Base-by-base conservation (phyloP, 1,140 invertebrate species). In the Zelostemma sp. region DNA sequence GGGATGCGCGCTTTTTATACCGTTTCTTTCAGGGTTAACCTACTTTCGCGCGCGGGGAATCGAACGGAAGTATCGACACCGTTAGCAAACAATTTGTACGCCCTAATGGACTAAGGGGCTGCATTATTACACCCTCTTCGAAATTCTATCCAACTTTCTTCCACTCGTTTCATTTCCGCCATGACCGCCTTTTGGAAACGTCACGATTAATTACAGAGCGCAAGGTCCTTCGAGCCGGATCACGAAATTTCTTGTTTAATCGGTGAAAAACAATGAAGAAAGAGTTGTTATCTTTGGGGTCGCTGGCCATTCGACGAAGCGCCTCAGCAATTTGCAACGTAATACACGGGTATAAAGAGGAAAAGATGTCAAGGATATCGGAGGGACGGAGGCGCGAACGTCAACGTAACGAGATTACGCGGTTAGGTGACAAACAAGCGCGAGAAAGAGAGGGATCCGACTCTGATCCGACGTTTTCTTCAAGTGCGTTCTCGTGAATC, bases 331-430 rank as follows among this genome's bases (percentile, higher is more conserved):
- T 18, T 17, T 47, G 49, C 48, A 19, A 31, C n/a, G n/a, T 25
- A 25, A 25, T 25, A 25, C 21, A 25, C 40, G 38, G 46, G 50
- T 35, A 21, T 1, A 16, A 18, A 45, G 54, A 15, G 57, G 21
- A 60, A 80, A 82, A 73, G 74, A 60, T 82, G 80, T 82, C 80
- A 82, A 82, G 80, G 80, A 81, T 78, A 75, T 62, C 47, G 72
- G 61, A 75, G 69, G 62, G 46, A 61, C 45, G 14, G 40, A 14
- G 15, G 55, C 40, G 41, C 31, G 53, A 31, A 68, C 71, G 72
- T 66, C 72, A 77, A 75, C 78, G 75, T 77, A 74, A 75, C 69
- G 69, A 75, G 72, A 77, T 77, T 79, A 76, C 78, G 74, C 74
- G 78, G 80, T 77, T 75, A 77, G 77, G 73, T 78, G 74, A 75